A percentile compares a stretch with the other conserved stretches of the same genome.
Evolutionary conservation across 53 echinoderm and acorn worm genomes (phyloP).

Genomic region (Luidia sarsii): DNA sequence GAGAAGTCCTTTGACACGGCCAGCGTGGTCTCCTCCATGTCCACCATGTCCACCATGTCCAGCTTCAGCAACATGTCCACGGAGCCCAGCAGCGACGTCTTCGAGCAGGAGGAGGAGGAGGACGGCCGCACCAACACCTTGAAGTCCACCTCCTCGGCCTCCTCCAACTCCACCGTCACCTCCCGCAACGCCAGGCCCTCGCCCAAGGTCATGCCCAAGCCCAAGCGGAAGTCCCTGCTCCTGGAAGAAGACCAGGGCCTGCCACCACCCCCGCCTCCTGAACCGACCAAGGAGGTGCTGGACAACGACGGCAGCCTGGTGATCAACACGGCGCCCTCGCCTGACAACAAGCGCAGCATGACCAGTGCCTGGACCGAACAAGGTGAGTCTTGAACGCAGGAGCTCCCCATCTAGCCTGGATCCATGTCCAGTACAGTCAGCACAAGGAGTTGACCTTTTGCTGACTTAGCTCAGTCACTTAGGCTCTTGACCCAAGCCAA

Average conservation of each 20-base stretch:
- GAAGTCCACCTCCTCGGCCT: constrained; percentile 76
- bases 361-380: constrained; percentile 48
- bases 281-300: background rate
- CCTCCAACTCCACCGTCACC: constrained; percentile 76
- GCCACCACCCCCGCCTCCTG: background rate
- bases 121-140: constrained; percentile 70
- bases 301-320: constrained; percentile 33
- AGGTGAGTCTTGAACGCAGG: background rate
- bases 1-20: constrained; percentile 83
- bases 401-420: too few relatives aligned
- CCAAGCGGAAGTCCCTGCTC: constrained; percentile 6
- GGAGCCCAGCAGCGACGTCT: constrained; percentile 84
- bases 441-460: too few relatives aligned
- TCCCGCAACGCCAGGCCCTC: constrained; percentile 49
- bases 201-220: constrained; percentile 41
- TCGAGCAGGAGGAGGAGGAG: constrained; percentile 70
- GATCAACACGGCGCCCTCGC: constrained; percentile 17
- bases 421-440: too few relatives aligned
- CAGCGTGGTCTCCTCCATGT: constrained; percentile 89
- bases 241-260: constrained; percentile 1
- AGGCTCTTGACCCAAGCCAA: too few relatives aligned
- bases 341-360: constrained; percentile 44
- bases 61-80: constrained; percentile 87
- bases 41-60: constrained; percentile 92
- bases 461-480: too few relatives aligned